Conservation (phyloP, 2,113 vertebrate species). For the Ochotona princeps region DNA sequence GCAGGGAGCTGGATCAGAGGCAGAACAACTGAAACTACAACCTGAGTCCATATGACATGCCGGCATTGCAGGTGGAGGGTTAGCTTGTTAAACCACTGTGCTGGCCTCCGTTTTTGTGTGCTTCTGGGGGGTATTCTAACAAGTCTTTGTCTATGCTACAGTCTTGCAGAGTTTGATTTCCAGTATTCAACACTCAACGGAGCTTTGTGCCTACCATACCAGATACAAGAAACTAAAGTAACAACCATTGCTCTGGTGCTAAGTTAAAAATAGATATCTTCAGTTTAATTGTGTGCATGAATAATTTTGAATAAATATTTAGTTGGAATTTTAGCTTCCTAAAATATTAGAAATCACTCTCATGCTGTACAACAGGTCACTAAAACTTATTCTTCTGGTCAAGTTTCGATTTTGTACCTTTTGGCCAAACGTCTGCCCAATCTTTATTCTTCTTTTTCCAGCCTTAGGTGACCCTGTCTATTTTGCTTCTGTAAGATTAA, state of each 20-base stretch:
- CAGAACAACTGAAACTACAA: too few species aligned
- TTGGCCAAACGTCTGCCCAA: neutral
- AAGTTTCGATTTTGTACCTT: neutral
- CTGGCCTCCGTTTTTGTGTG: too few species aligned
- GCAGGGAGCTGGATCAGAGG: too few species aligned
- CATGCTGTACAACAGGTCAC: neutral
- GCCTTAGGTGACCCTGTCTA: neutral
- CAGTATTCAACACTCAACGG: neutral
- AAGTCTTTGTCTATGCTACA: too few species aligned
- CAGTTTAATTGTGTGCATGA: neutral
- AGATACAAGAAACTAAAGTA: neutral
- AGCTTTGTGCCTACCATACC: neutral
- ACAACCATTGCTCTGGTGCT: neutral
- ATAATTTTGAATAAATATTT: slow-evolving; percentile 15
- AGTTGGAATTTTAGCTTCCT: neutral
- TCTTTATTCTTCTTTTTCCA: neutral
- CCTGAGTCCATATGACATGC: too few species aligned
- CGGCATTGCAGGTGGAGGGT: too few species aligned
- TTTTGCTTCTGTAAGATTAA: neutral
- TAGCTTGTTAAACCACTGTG: too few species aligned
- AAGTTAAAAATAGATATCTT: slow-evolving; percentile 3
- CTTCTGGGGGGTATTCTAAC: too few species aligned
- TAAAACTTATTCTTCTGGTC: neutral
- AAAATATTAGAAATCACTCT: neutral
- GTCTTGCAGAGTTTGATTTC: neutral